A percentile compares a stretch with the other conserved stretches of the same genome.
phyloP scores from a whole-genome alignment of 2,113 vertebrate genomes.

The Marmota monax region DNA sequence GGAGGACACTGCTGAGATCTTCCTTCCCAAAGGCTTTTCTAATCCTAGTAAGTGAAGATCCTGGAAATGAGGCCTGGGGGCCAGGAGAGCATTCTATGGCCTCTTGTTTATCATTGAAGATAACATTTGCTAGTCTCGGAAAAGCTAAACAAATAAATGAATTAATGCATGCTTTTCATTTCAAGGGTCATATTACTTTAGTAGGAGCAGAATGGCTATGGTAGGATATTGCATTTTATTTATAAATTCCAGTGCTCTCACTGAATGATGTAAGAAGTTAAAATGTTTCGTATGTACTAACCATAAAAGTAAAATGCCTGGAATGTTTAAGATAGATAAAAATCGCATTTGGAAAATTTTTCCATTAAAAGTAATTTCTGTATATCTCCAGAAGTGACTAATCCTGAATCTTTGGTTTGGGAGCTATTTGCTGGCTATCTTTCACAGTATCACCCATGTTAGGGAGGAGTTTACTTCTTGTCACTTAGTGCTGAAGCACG shows the following conservation, averaged over 20 bases:
- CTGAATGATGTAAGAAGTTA: neutral
- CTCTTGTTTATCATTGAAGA: neutral
- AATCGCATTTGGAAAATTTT: neutral
- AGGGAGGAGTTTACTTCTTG: constrained; percentile 62
- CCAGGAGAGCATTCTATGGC: neutral
- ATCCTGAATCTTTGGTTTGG: neutral
- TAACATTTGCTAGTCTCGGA: neutral
- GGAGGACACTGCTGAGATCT: neutral
- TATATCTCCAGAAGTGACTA: neutral
- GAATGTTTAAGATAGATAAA: neutral
- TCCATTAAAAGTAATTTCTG: neutral
- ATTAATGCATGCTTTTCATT: neutral
- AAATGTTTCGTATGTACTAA: neutral
- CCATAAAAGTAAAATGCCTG: neutral
- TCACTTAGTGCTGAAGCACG: constrained; percentile 67
- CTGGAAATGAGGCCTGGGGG: neutral
- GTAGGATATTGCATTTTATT: neutral
- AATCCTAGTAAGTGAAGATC: neutral
- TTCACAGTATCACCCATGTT: constrained; percentile 60
- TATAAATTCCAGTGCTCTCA: neutral
- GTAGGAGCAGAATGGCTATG: neutral
- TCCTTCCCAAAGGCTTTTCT: neutral
- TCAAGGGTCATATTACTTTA: neutral
- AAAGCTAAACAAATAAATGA: neutral
- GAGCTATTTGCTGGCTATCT: neutral